Evolutionary conservation across 1,140 invertebrate species (phyloP), one percentile per base, ranked within the genome.

Genomic region (Daktulosphaira vitifoliae): DNA sequence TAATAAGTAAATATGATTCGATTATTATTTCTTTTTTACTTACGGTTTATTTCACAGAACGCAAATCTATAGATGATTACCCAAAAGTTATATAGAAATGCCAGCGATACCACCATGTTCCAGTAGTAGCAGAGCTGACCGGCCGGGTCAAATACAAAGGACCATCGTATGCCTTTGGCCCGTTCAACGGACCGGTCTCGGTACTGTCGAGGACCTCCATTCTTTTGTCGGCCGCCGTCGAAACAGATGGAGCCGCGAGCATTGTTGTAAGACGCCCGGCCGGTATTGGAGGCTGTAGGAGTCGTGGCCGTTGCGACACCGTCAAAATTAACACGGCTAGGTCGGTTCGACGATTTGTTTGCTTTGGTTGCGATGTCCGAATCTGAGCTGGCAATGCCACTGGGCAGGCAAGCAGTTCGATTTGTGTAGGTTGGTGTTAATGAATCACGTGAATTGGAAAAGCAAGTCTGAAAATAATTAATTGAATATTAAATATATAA

Each of bases 61-160:
- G 94, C 91, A 81, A 96, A 97, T 76, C 95, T 85, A 81, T 96
- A 98, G 72, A 96, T 94, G 77, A 97, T 93, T 73, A 96, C 92
- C 95, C 93, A 96, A 73, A 98, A 96, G 78, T 98, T 98, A 81
- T 98, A 98, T 66, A 98, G 84, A 78, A 98, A 98, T 70, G 95
- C 95, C 70, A 98, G 81, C 62, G 93, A 96, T 38, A 98, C 95
- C 39, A 98, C 89, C 86, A 95, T 91, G 68, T 90, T 93, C 92
- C 92, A 95, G 73, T 95, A 94, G 78, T 95, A 95, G 78, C 90
- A 94, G 23, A 94, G 82, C 33, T 90, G 81, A 68, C 91, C 91
- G 56, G 90, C 89, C 15, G 88, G 89, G 79, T 94, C 90, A 75
- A 93, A 93, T 46, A 92, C 91, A 76, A 95, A 93, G 29, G 89